Evolutionary conservation across 2,113 vertebrate species (phyloP).

Genomic region (Aegotheles bennettii): DNA sequence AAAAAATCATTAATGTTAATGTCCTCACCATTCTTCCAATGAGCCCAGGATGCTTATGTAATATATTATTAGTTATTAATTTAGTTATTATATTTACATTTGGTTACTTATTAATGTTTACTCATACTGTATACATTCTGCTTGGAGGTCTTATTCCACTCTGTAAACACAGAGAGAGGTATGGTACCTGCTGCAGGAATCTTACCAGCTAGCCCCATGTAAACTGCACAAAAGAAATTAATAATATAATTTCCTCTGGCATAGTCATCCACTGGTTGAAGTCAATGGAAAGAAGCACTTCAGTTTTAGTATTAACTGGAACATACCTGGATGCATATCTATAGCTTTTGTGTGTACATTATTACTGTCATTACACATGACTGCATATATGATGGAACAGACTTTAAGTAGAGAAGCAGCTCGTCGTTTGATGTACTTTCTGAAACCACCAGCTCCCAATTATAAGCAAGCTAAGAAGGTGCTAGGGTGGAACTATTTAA

Average conservation of each 20-base stretch:
- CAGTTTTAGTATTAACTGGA: not conserved
- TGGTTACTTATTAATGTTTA: not conserved
- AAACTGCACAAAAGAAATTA: not conserved
- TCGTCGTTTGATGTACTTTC: not conserved
- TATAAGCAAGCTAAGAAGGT: not conserved
- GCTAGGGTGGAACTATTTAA: not conserved
- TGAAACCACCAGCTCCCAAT: not conserved
- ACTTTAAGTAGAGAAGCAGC: not conserved
- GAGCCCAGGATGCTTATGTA: not conserved
- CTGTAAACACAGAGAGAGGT: not conserved
- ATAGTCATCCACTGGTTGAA: not conserved
- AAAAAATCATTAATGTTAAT: not conserved
- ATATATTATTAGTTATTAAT: not conserved
- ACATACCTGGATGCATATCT: not conserved
- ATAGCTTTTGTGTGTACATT: not conserved
- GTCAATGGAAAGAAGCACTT: not conserved
- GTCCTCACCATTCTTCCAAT: not conserved
- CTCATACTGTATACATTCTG: not conserved
- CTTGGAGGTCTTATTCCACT: not conserved
- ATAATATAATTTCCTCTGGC: not conserved
- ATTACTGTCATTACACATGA: not conserved
- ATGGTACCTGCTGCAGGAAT: fast-evolving
- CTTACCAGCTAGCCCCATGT: not conserved
- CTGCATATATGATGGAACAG: not conserved
- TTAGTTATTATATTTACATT: not conserved